These are phyloP conservation scores for Oscheius sp. DNA, from an alignment of 2,888 invertebrate genomes.

Conservation along the genomic window DNA sequence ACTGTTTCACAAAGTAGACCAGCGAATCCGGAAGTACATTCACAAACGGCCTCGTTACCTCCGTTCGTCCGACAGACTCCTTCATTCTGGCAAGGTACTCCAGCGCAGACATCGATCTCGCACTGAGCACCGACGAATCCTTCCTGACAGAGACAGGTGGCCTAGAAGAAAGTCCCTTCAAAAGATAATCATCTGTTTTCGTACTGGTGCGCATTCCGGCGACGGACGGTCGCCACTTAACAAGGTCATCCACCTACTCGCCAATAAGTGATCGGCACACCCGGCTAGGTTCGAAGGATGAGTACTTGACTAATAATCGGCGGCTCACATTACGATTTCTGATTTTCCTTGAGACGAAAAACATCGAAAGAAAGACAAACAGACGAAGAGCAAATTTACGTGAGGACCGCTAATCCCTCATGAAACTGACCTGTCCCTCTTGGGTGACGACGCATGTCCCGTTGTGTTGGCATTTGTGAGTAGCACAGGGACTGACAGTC, in stretches of 20 bases:
- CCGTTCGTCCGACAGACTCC: constrained; percentile 50
- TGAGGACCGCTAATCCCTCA: constrained; percentile 1
- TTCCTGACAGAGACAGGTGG: constrained; percentile 59
- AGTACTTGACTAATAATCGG: constrained; percentile 16
- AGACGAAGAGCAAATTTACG: constrained; percentile 24
- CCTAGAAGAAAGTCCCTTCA: constrained; percentile 32
- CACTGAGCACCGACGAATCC: constrained; percentile 61
- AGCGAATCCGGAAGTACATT: constrained; percentile 54
- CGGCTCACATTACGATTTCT: not conserved
- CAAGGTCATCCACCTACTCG: constrained; percentile 28
- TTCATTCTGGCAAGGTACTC: constrained; percentile 59
- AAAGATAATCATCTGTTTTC: constrained; percentile 26
- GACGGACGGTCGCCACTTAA: constrained; percentile 25
- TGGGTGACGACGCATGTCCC: constrained; percentile 61
- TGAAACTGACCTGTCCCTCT: constrained; percentile 39
- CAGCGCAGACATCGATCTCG: constrained; percentile 57
- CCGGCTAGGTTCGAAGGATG: constrained; percentile 19
- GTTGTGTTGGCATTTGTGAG: constrained; percentile 57
- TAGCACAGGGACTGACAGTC: constrained; percentile 53
- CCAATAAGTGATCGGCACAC: constrained; percentile 30
- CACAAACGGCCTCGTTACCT: constrained; percentile 53
- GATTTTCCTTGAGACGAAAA: constrained; percentile 14
- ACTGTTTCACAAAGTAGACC: constrained; percentile 60
- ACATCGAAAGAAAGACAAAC: constrained; percentile 21
- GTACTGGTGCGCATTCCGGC: constrained; percentile 27